phyloP scores from a whole-genome alignment of 2,888 invertebrate species.

The Caenorhabditis uteleia region DNA sequence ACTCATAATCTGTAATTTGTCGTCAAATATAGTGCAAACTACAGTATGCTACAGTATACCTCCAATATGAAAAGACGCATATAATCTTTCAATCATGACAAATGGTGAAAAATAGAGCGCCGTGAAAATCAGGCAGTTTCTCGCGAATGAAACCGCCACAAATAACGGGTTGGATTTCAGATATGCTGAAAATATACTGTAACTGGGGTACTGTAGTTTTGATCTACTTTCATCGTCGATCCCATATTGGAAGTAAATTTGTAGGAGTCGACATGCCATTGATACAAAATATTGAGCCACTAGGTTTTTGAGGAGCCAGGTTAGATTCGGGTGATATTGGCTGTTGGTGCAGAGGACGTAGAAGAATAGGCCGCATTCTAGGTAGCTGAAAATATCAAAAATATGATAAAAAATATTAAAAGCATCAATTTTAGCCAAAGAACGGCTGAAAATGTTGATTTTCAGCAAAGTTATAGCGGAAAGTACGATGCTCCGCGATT shows the following conservation, averaged over 20 bases:
- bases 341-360: constrained; percentile 39
- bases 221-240: constrained; percentile 27
- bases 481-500: no score
- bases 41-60: constrained; percentile 7
- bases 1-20: constrained; percentile 34
- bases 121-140: constrained; percentile 38
- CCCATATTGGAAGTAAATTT: constrained; percentile 36
- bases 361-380: constrained; percentile 40
- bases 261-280: constrained; percentile 38
- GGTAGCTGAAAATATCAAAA: constrained; percentile 44
- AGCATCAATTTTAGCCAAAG: no score
- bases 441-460: no score
- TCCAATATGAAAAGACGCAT: constrained; percentile 37
- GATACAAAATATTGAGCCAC: constrained; percentile 42
- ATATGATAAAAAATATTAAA: no score
- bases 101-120: constrained; percentile 44
- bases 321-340: constrained; percentile 44
- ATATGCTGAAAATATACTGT: constrained; percentile 1
- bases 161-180: constrained; percentile 25
- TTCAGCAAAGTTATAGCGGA: no score
- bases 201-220: background rate
- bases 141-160: constrained; percentile 22
- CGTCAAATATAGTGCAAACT: background rate
- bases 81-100: constrained; percentile 39
- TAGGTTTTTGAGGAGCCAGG: constrained; percentile 37